Evolutionary conservation across 2,797 vertebrate species (phyloP), one percentile per base, ranked within the genome.

Genomic region (Petrocephalus schoutedeni): DNA sequence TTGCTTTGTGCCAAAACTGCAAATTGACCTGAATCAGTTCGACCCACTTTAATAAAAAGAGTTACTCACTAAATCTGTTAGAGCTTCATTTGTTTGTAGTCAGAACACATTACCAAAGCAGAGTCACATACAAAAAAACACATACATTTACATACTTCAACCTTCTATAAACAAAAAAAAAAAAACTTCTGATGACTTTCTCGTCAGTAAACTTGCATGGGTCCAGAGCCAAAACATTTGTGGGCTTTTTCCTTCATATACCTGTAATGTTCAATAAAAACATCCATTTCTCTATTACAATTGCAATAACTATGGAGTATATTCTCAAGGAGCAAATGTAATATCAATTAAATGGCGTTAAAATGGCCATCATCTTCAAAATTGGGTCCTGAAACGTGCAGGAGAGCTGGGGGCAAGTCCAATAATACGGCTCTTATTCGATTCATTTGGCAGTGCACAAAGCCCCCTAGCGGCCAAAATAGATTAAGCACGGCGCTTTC

Each of bases 401-500:
- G 28, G 84, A 58, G 6, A n/a, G 6, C 84, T 41, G 32, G 56
- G 32, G 45, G 28, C 77, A 36, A 83, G 84, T 32, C n/a, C 41
- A 8, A 21, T 53, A 51, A 61, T 56, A 53, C 56, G 21, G 8
- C 19, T 8, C 28, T 28, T 86, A 64, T 88, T 88, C 67, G 84
- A 89, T 61, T 71, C 67, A 89, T 89, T 90, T 92, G 95, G 94
- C 93, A 95, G 95, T 94, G 92, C 96, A 95, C 94, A 97, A 94
- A 96, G 96, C 96, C 97, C 97, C 96, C 97, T 98, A 98, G 97
- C 95, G 97, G 97, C 92, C 93, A 91, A 92, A 94, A 89, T 67
- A 86, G 92, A 91, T 93, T 95, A 95, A 96, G 91, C 95, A 92
- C 21, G 49, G 16, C 80, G 41, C 51, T 77, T 2, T 36, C 53